Conservation (phyloP, 2,888 invertebrate species). For the Hirtodrosophila alboralis region DNA sequence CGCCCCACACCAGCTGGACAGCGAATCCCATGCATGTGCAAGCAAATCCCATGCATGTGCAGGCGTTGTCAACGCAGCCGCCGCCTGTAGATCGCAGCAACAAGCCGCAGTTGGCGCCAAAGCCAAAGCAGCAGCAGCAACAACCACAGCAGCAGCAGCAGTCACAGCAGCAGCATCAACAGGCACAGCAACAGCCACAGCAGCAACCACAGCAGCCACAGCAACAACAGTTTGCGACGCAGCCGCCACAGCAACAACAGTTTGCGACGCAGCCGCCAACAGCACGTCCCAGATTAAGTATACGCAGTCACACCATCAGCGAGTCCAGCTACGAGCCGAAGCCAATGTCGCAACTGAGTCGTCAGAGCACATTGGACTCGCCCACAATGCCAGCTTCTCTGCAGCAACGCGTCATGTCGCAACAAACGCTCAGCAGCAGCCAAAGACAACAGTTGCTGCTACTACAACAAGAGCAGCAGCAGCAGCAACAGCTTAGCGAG, state of each 20-base stretch:
- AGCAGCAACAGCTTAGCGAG: conserved; percentile 54
- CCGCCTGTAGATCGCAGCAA: conserved; percentile 57
- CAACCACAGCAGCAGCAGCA: conserved; percentile 12
- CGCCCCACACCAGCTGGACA: conserved; percentile 67
- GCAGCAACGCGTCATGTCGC: conserved; percentile 66
- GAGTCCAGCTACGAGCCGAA: conserved; percentile 34
- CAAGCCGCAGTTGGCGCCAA: conserved; percentile 55
- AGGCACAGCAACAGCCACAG: conserved; percentile 6
- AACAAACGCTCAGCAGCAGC: conserved; percentile 51
- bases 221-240: background rate
- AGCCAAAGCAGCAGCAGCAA: conserved; percentile 29
- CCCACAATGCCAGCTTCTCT: background rate
- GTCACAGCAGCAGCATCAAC: background rate
- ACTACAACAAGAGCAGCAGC: conserved; percentile 28
- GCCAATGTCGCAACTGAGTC: conserved; percentile 27
- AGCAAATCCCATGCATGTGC: too few species aligned
- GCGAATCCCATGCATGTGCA: conserved; percentile 70
- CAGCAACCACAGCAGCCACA: background rate
- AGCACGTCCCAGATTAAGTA: conserved; percentile 42
- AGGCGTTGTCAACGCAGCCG: conserved; percentile 14
- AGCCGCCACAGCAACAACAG: conserved; percentile 2
- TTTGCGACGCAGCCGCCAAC: conserved; percentile 9
- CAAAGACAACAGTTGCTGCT: conserved; percentile 38
- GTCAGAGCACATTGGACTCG: conserved; percentile 18
- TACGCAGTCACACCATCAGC: conserved; percentile 41